Percentiles rank a stretch among this genome's conserved stretches.
These are phyloP conservation scores for Turritopsis dohrnii DNA, from an alignment of 30 jellyfish, hydroid and myxozoan species.

Conservation along the genomic window DNA sequence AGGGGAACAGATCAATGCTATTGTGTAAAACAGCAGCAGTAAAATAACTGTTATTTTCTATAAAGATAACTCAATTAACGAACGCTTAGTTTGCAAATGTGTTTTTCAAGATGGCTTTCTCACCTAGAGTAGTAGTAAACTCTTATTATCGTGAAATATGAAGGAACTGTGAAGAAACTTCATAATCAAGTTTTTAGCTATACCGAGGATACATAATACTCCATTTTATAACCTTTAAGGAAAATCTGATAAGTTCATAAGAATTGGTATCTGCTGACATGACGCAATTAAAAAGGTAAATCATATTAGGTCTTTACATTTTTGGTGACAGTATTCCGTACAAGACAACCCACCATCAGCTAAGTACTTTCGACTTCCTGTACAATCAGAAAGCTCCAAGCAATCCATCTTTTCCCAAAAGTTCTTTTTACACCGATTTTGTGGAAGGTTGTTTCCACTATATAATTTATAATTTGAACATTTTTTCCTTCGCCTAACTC, in stretches of 20 bases:
- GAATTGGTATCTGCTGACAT: neutral
- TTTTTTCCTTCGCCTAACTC: neutral
- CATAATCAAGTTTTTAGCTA: no score
- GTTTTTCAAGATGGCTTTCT: no score
- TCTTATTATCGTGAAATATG: no score
- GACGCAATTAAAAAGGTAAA: neutral
- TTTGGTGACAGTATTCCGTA: neutral
- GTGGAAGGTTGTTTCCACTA: neutral
- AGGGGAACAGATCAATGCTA: constrained; percentile 12
- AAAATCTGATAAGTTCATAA: neutral
- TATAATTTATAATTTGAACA: neutral
- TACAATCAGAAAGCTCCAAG: neutral
- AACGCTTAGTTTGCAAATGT: neutral
- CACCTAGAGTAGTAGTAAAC: no score
- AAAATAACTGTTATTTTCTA: neutral
- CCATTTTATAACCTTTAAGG: no score
- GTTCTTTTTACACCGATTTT: neutral
- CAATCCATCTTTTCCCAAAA: neutral
- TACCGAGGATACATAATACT: no score
- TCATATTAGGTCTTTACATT: neutral
- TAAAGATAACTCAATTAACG: neutral
- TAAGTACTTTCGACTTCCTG: neutral
- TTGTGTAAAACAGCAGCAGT: neutral
- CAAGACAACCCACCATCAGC: constrained; percentile 15
- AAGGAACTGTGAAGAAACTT: no score